These are phyloP conservation scores for Nomada fabriciana DNA, from an alignment of 2,888 invertebrate species.

Conservation along the genomic window DNA sequence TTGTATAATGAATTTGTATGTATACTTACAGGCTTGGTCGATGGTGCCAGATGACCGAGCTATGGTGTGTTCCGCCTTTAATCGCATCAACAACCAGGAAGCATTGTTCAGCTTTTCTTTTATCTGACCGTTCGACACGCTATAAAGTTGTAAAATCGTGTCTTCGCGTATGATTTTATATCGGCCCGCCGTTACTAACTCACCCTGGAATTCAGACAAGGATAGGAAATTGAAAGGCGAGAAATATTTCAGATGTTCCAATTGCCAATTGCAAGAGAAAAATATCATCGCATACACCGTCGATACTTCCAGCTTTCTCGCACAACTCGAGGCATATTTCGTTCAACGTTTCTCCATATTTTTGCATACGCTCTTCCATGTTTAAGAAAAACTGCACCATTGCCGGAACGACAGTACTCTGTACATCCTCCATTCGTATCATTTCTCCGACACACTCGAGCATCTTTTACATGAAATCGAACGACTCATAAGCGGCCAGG, in stretches of 20 bases:
- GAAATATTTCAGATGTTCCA: background rate
- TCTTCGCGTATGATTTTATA: constrained; percentile 82
- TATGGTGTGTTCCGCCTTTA: constrained; percentile 79
- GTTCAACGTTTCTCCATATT: constrained; percentile 79
- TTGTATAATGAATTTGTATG: too few species aligned
- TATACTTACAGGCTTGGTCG: constrained; percentile 70
- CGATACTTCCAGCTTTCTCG: constrained; percentile 83
- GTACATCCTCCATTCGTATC: constrained; percentile 65
- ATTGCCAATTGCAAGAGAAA: background rate
- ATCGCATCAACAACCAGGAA: constrained; percentile 76
- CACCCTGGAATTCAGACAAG: constrained; percentile 53
- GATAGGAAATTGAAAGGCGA: background rate
- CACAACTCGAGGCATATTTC: constrained; percentile 84
- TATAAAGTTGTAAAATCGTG: constrained; percentile 80
- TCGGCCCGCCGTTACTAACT: constrained; percentile 44
- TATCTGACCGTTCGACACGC: constrained; percentile 81
- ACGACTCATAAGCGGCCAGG: background rate
- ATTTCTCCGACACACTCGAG: constrained; percentile 73
- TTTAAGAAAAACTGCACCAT: constrained; percentile 76
- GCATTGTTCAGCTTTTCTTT: constrained; percentile 80
- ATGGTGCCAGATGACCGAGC: constrained; percentile 66
- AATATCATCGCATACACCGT: constrained; percentile 79
- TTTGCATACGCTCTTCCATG: constrained; percentile 75
- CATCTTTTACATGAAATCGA: constrained; percentile 56
- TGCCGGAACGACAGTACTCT: constrained; percentile 63